Conservation (phyloP, 2,797 vertebrate species). For the Heterohyrax brucei region DNA sequence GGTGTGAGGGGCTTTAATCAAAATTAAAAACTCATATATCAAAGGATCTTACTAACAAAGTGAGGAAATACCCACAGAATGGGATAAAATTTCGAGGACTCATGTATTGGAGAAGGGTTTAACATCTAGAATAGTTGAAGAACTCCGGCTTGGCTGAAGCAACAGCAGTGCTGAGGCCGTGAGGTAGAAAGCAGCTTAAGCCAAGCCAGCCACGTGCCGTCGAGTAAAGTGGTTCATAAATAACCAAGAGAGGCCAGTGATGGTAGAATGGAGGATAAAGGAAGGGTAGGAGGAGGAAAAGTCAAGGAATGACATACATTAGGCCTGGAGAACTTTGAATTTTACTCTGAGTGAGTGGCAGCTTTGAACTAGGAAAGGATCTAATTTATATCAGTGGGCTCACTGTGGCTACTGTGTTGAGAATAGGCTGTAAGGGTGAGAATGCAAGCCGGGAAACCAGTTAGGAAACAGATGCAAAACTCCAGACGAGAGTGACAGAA, state of each 20-base stretch:
- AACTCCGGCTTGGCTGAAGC: not conserved
- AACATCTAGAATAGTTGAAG: too few relatives aligned
- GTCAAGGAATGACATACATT: not conserved
- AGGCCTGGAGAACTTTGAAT: not conserved
- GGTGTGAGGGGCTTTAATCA: not conserved
- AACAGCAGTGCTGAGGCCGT: not conserved
- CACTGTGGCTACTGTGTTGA: not conserved
- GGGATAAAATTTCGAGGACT: too few relatives aligned
- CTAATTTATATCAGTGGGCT: not conserved
- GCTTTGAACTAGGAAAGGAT: not conserved
- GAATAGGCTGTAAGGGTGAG: too few relatives aligned
- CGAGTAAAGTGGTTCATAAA: not conserved
- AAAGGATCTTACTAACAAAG: too few relatives aligned
- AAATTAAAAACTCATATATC: too few relatives aligned
- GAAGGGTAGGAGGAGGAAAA: not conserved
- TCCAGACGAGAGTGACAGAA: not conserved
- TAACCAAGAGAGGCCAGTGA: not conserved
- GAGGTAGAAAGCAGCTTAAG: not conserved
- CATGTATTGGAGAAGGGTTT: too few relatives aligned
- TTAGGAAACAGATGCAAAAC: not conserved
- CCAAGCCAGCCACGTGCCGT: too few relatives aligned
- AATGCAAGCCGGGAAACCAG: not conserved
- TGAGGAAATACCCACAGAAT: too few relatives aligned
- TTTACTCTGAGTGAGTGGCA: not conserved
- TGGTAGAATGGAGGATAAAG: not conserved